These are phyloP conservation scores for Euleptes europaea DNA, from an alignment of 2,113 vertebrate genomes.

Conservation along the genomic window DNA sequence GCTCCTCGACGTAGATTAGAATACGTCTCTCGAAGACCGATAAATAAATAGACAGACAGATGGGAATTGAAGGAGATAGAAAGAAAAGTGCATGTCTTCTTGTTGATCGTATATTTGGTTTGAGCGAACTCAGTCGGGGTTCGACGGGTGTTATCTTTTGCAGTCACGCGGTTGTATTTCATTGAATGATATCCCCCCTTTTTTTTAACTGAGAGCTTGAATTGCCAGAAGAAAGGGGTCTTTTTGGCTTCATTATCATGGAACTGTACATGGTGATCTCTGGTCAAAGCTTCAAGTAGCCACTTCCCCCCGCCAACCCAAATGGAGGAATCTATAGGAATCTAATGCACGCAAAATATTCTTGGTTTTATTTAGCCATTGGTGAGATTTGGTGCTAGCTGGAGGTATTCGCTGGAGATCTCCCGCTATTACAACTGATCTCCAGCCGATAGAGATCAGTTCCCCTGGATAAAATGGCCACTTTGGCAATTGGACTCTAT, in stretches of 20 bases:
- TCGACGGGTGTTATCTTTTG: not conserved
- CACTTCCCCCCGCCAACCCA: not conserved
- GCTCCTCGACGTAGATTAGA: not conserved
- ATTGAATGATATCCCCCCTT: not conserved
- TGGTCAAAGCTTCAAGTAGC: not conserved
- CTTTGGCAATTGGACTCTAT: too few relatives aligned
- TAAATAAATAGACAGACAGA: not conserved
- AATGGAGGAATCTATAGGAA: not conserved
- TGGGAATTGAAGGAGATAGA: accelerated
- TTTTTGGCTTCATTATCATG: not conserved
- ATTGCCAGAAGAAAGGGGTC: not conserved
- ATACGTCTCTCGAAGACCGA: not conserved
- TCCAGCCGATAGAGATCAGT: too few relatives aligned
- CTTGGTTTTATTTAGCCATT: accelerated
- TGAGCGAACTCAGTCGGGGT: not conserved
- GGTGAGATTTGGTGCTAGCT: too few relatives aligned
- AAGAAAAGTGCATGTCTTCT: not conserved
- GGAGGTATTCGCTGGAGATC: too few relatives aligned
- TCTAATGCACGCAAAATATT: not conserved
- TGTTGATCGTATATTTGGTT: accelerated
- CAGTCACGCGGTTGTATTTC: not conserved
- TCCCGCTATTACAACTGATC: too few relatives aligned
- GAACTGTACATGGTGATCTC: slow-evolving; percentile 19
- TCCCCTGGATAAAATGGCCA: too few relatives aligned
- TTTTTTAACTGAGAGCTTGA: slow-evolving; percentile 4